Evolutionary conservation across 2,797 vertebrate species (phyloP).

Genomic region (Parauchenoglanis ngamensis): DNA sequence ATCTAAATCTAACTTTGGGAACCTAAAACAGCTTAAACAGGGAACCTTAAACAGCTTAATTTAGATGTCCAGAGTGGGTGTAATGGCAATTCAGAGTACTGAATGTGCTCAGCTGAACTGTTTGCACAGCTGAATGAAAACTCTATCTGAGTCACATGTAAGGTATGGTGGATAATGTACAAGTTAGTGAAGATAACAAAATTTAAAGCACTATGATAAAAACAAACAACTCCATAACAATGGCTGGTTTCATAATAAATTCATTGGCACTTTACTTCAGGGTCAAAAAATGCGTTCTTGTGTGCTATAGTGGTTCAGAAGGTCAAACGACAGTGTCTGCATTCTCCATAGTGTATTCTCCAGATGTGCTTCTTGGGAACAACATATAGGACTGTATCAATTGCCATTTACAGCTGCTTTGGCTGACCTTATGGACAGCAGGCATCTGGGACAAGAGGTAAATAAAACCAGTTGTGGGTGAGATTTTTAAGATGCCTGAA

Average conservation of each 20-base stretch:
- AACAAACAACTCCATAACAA: neutral
- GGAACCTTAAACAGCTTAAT: constrained; percentile 66
- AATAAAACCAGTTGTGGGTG: constrained; percentile 49
- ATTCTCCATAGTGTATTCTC: constrained; percentile 8
- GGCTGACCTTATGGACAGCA: constrained; percentile 29
- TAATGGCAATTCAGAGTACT: neutral
- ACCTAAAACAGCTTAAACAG: constrained; percentile 47
- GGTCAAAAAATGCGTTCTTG: constrained; percentile 3
- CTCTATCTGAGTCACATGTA: constrained; percentile 62
- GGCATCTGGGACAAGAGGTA: constrained; percentile 38
- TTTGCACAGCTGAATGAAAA: constrained; percentile 72
- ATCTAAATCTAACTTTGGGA: constrained; percentile 42
- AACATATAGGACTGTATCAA: constrained; percentile 28
- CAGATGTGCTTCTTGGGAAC: constrained; percentile 40
- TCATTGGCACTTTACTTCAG: neutral
- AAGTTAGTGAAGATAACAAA: neutral
- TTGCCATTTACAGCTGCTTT: constrained; percentile 44
- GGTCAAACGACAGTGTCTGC: constrained; percentile 9
- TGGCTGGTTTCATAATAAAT: constrained; percentile 16
- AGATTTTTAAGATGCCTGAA: constrained; percentile 34
- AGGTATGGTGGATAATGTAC: constrained; percentile 66
- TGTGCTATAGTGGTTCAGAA: neutral
- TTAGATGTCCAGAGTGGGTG: constrained; percentile 63
- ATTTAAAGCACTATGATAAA: constrained; percentile 2
- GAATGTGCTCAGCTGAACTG: constrained; percentile 59